Base-by-base conservation (phyloP, 2,113 vertebrate species). In the Dissostichus mawsoni region DNA sequence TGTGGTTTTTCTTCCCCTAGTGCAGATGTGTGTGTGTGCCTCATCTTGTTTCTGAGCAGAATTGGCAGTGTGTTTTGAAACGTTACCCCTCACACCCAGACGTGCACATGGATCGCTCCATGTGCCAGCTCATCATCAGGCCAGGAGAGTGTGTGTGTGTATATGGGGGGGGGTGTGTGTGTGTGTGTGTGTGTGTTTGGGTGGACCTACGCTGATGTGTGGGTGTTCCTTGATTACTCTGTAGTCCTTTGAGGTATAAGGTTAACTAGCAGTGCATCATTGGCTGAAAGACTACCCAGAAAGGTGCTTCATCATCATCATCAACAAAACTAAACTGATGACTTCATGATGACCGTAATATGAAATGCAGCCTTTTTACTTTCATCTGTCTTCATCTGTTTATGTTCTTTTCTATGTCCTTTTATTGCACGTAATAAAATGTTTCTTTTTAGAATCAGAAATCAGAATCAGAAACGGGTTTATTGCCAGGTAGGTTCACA, bases 11-110 rank as follows among this genome's bases (percentile, higher is more conserved):
- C 17, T 8, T 2, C 3, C 17, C 69, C 33, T 1, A 1, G 51
- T 52, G 51, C 75, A 53, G 29, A 82, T 33, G 71, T 67, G 11
- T 63, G 9, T 41, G 10, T 73, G 47, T 55, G 66, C 57, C 74
- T 85, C 44, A 51, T 86, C 74, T 62, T 80, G 59, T 69, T 69
- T 66, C 45, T 83, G 72, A 91, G 74, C 55, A 68, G 79, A 74
- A 25, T 57, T 64, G 75, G 69, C 58, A 5, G 71, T 64, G 72
- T 88, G 69, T 92, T 92, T 90, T 77, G 91, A 93, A 90, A 94
- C 45, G 44, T 82, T 84, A 90, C 61, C 84, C 73, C 74, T 72
- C 66, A 77, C 50, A 84, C 56, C 50, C 69, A 3, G 0, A 18
- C 10, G 51, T 68, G 59, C 85, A 82, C 59, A 76, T 79, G 52